phyloP scores from a whole-genome alignment of 2,113 vertebrate species.

The Clupea harengus region DNA sequence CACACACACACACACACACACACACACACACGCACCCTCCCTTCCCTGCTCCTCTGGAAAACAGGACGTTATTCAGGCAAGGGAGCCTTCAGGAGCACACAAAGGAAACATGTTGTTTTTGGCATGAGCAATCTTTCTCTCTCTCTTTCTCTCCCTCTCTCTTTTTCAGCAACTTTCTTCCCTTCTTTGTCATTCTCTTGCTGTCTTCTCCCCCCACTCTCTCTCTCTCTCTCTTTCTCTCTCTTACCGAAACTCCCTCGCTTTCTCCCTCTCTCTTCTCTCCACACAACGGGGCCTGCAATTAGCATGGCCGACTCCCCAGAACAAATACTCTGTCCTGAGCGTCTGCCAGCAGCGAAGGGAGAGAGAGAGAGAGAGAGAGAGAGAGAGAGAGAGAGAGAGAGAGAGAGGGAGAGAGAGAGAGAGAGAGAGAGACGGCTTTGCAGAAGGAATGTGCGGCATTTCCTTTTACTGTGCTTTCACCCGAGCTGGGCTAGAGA shows the following conservation, averaged over 20 bases:
- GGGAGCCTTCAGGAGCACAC: conserved; percentile 2
- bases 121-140: conserved; percentile 35
- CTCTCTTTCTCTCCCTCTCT: background rate
- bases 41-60: conserved; percentile 37
- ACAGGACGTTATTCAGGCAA: conserved; percentile 50
- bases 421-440: conserved; percentile 35
- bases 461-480: conserved; percentile 56
- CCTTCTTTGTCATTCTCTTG: background rate
- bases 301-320: conserved; percentile 53
- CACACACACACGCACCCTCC: background rate
- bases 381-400: no score
- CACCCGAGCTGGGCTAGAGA: conserved; percentile 46
- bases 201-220: background rate
- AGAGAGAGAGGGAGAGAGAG: no score
- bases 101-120: conserved; percentile 56
- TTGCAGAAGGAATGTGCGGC: conserved; percentile 47
- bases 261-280: conserved; percentile 31
- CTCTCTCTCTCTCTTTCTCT: background rate
- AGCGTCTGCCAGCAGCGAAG: conserved; percentile 44
- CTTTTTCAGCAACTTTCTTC: background rate
- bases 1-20: no score
- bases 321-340: conserved; percentile 53
- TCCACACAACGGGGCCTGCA: conserved; percentile 49
- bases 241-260: background rate
- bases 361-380: no score